Evolutionary conservation across 2,797 vertebrate species (phyloP).

Genomic region (Cuniculus paca): DNA sequence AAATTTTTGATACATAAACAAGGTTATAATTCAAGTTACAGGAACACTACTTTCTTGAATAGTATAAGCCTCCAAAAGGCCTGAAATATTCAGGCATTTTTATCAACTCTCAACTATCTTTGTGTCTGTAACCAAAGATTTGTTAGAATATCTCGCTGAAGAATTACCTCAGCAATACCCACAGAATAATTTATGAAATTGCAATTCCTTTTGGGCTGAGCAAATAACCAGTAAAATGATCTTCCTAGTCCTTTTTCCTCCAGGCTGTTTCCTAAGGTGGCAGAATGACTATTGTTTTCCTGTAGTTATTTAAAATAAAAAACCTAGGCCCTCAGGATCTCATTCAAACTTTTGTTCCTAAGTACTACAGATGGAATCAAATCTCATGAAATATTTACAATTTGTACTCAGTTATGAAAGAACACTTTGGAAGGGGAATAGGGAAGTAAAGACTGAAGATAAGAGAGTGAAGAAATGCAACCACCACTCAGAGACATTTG

Average conservation of each 20-base stretch:
- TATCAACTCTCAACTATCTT: conserved; percentile 27
- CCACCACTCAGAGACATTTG: conserved; percentile 34
- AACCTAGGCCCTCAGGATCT: conserved; percentile 58
- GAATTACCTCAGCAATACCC: conserved; percentile 66
- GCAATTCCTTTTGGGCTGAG: conserved; percentile 55
- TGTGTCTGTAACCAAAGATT: conserved; percentile 29
- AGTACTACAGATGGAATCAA: conserved; percentile 73
- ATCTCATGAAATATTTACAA: conserved; percentile 79
- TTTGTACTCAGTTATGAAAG: conserved; percentile 56
- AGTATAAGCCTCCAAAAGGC: background rate
- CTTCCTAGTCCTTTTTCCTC: conserved; percentile 57
- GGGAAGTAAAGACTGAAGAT: conserved; percentile 58
- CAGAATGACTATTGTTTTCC: conserved; percentile 66
- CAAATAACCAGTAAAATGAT: conserved; percentile 68
- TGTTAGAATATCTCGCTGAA: conserved; percentile 52
- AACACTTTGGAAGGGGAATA: conserved; percentile 42
- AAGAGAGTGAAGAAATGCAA: conserved; percentile 6
- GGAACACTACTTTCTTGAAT: background rate
- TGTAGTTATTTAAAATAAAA: conserved; percentile 70
- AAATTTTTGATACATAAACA: background rate
- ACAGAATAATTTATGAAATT: conserved; percentile 80
- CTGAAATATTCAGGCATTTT: conserved; percentile 21
- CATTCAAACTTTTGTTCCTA: conserved; percentile 68
- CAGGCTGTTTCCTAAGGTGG: conserved; percentile 67
- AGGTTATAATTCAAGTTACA: conserved; percentile 2